A percentile compares a stretch with the other conserved stretches of the same genome.
Evolutionary conservation across 2,888 invertebrate species (phyloP).

Genomic region (Cosmopolites sordidus): DNA sequence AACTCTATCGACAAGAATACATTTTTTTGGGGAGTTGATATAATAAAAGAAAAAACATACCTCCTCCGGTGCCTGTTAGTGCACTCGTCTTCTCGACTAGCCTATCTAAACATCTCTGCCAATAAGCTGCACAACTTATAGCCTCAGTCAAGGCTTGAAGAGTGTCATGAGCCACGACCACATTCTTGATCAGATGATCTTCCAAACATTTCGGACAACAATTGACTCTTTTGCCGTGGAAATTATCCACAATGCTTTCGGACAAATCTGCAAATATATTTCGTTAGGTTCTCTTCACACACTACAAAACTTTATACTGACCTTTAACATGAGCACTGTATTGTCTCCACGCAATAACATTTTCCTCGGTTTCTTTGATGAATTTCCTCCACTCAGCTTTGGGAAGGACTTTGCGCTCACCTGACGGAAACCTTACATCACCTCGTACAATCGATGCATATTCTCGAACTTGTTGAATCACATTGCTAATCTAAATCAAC

Average conservation of each 20-base stretch:
- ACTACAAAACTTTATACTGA: not conserved
- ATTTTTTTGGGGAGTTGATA: not conserved
- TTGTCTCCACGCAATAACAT: constrained; percentile 40
- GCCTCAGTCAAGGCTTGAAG: constrained; percentile 42
- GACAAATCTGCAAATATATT: constrained; percentile 34
- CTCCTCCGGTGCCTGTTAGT: too few relatives aligned
- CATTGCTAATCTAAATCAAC: constrained; percentile 30
- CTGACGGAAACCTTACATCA: constrained; percentile 33
- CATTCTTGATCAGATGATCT: constrained; percentile 42
- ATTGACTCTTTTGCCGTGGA: constrained; percentile 39
- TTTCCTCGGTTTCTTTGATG: constrained; percentile 38
- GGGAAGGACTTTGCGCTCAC: constrained; percentile 33
- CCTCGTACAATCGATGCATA: constrained; percentile 39
- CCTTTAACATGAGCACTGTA: constrained; percentile 42
- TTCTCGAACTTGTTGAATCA: constrained; percentile 39
- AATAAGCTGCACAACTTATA: constrained; percentile 41
- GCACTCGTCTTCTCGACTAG: constrained; percentile 37
- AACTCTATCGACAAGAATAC: too few relatives aligned
- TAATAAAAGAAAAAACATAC: not conserved
- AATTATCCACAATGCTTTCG: constrained; percentile 39
- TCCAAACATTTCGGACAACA: constrained; percentile 44
- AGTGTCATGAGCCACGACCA: constrained; percentile 41
- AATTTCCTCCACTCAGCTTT: constrained; percentile 41
- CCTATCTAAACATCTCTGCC: constrained; percentile 41
- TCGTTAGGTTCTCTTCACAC: too few relatives aligned